phyloP scores from a whole-genome alignment of 2,797 vertebrate genomes.

The Chloroceryle amazona region DNA sequence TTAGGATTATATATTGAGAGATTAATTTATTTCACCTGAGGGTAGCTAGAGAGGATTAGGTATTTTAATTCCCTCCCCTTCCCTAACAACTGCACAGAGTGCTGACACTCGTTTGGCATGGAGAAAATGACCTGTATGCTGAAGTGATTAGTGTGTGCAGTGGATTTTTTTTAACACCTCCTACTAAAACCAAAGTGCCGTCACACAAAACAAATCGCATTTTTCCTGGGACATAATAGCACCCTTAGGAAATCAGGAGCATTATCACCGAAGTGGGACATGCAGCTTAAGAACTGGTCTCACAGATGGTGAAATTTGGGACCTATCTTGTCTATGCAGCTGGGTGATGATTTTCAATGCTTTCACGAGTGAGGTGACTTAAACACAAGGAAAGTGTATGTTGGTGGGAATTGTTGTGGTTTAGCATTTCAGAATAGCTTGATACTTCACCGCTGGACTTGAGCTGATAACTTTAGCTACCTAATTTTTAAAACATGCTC shows the following conservation, averaged over 20 bases:
- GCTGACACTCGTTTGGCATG: slow-evolving; percentile 34
- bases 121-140: not conserved
- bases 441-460: not conserved
- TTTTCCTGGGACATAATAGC: not conserved
- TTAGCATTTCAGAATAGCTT: not conserved
- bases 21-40: slow-evolving; percentile 25
- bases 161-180: not conserved
- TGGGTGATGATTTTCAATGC: not conserved
- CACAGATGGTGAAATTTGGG: not conserved
- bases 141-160: not conserved
- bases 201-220: not conserved
- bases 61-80: slow-evolving; percentile 36
- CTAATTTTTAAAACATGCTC: not conserved
- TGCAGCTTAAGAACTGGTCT: not conserved
- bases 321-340: not conserved
- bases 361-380: not conserved
- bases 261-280: not conserved
- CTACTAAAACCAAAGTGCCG: not conserved
- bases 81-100: not conserved
- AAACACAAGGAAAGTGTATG: rapidly evolving
- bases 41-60: slow-evolving; percentile 31
- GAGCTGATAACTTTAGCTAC: not conserved
- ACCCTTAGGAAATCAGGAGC: not conserved
- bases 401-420: not conserved
- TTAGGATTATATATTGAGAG: slow-evolving; percentile 3